phyloP scores from a whole-genome alignment of 2,797 vertebrate genomes.

The Chelidonichthys spinosus region DNA sequence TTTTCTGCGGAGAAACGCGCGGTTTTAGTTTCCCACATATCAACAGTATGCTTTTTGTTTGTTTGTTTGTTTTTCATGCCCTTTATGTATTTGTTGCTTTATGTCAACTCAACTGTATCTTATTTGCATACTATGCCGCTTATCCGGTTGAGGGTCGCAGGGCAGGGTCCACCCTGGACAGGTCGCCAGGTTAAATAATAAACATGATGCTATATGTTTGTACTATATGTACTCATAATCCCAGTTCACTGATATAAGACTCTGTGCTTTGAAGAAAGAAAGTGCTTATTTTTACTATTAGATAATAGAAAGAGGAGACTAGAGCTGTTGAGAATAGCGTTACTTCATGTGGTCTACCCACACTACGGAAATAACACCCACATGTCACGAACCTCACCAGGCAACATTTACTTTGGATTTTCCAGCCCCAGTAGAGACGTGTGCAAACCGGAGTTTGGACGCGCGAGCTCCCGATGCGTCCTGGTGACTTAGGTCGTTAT shows the following conservation, averaged over 20 bases:
- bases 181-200: too few species aligned
- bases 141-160: too few species aligned
- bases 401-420: background rate
- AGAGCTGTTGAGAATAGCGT: background rate
- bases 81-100: background rate
- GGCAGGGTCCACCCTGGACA: too few species aligned
- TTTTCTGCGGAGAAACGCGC: background rate
- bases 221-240: background rate
- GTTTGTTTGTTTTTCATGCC: background rate
- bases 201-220: too few species aligned
- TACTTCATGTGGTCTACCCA: background rate
- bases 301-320: background rate
- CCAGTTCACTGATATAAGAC: background rate
- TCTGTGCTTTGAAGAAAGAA: background rate
- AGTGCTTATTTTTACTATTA: background rate
- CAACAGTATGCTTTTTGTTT: background rate
- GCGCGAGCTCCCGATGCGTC: background rate
- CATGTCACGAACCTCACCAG: too few species aligned
- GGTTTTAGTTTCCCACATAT: background rate
- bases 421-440: background rate
- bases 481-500: background rate
- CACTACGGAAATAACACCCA: too few species aligned
- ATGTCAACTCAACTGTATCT: background rate
- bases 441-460: background rate
- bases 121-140: constrained; percentile 3